Evolutionary conservation across 2,113 vertebrate species (phyloP).

Genomic region (Ranitomeya variabilis): DNA sequence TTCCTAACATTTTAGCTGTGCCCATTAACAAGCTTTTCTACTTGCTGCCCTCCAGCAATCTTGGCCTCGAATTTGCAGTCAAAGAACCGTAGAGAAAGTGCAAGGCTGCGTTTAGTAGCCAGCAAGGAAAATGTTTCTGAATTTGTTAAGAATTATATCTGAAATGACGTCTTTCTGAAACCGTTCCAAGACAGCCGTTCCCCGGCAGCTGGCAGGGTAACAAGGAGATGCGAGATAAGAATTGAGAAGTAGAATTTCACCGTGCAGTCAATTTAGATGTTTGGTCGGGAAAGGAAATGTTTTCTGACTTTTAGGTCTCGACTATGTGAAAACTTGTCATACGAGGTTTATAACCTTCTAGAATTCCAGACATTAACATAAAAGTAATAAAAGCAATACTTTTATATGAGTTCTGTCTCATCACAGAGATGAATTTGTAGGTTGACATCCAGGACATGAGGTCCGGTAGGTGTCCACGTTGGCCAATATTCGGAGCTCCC

Average conservation of each 20-base stretch:
- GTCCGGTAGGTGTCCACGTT: too few species aligned
- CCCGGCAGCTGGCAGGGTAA: conserved; percentile 30
- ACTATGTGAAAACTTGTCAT: neutral
- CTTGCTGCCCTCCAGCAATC: neutral
- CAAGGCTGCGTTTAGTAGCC: neutral
- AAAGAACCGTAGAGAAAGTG: neutral
- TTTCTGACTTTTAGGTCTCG: conserved; percentile 3
- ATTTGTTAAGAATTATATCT: conserved; percentile 34
- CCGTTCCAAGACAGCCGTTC: neutral
- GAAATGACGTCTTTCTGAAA: conserved; percentile 31
- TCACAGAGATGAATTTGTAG: too few species aligned
- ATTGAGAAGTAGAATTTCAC: neutral
- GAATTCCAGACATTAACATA: neutral
- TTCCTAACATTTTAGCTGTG: neutral
- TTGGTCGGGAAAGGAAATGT: neutral
- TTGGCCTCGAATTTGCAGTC: neutral
- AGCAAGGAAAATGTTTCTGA: conserved; percentile 15
- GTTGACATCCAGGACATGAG: too few species aligned
- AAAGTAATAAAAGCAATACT: too few species aligned
- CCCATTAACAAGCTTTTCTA: neutral
- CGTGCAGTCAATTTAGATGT: conserved; percentile 33
- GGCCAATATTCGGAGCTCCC: too few species aligned
- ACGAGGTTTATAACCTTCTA: neutral
- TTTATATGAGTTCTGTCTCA: too few species aligned
- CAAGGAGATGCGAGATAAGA: conserved; percentile 37